phyloP scores from a whole-genome alignment of 2,797 vertebrate species.

The Tympanoctomys barrerae region DNA sequence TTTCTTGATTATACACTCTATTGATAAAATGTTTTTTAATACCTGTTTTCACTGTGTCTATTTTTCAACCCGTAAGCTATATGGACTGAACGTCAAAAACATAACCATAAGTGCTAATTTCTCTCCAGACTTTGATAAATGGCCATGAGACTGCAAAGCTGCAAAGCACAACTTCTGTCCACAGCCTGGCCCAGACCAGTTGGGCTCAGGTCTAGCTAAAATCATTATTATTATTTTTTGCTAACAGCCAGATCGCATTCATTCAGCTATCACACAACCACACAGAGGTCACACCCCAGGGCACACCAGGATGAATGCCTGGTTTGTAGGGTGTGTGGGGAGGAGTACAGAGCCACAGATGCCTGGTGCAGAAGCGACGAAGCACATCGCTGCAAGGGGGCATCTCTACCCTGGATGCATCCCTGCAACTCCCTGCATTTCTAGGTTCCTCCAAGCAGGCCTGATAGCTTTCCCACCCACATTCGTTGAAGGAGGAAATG shows the following conservation, averaged over 20 bases:
- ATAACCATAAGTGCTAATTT: neutral
- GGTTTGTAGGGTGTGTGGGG: neutral
- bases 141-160: neutral
- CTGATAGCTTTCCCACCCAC: neutral
- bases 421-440: neutral
- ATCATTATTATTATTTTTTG: neutral
- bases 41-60: neutral
- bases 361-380: accelerated
- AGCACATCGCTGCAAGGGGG: accelerated
- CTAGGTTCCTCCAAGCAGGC: neutral
- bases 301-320: neutral
- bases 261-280: neutral
- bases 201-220: neutral
- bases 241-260: neutral
- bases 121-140: neutral
- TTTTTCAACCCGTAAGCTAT: neutral
- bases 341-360: neutral
- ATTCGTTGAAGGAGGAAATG: constrained; percentile 9
- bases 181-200: neutral
- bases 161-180: neutral
- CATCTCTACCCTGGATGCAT: no score
- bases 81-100: neutral
- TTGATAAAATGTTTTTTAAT: neutral
- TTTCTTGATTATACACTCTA: neutral
- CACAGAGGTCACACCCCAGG: neutral